These are phyloP conservation scores for Oasisia sp. DNA, from an alignment of 2,888 invertebrate species.

Conservation along the genomic window DNA sequence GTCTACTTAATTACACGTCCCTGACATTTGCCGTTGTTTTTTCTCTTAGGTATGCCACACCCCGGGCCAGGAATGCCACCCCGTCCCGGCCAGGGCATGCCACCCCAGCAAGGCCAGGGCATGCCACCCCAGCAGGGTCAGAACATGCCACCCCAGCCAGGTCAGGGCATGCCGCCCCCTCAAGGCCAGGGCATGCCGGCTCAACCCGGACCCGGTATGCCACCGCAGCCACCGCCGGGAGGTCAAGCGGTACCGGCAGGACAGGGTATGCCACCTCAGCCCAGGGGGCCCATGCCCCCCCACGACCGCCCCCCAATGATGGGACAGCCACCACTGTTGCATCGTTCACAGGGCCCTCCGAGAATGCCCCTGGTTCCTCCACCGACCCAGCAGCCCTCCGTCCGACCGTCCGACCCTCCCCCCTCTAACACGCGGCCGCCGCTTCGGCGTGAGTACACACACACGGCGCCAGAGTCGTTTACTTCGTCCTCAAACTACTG, in stretches of 20 bases:
- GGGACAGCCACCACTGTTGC: conserved; percentile 50
- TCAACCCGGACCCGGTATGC: not conserved
- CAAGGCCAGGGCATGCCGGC: not conserved
- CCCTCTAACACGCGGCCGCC: conserved; percentile 22
- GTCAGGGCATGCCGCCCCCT: not conserved
- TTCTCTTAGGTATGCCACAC: conserved; percentile 25
- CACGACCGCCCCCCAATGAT: conserved; percentile 44
- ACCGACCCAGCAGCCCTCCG: conserved; percentile 24
- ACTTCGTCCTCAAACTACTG: not conserved
- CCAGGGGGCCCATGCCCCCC: conserved; percentile 31
- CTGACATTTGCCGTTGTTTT: not conserved
- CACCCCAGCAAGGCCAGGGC: conserved; percentile 40
- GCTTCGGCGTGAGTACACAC: conserved; percentile 40
- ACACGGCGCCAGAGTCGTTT: not conserved
- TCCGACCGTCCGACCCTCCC: conserved; percentile 49
- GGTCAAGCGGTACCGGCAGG: not conserved
- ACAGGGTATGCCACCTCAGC: conserved; percentile 33
- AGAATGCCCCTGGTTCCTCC: conserved; percentile 42
- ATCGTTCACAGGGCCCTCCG: conserved; percentile 44
- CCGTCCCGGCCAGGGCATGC: conserved; percentile 53
- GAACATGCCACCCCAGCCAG: not conserved
- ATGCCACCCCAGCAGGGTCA: conserved; percentile 26
- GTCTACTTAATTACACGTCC: not conserved
- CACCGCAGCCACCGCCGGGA: not conserved
- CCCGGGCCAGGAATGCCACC: conserved; percentile 44